phyloP scores from a whole-genome alignment of 2,797 vertebrate species.

The Siniperca undulata region DNA sequence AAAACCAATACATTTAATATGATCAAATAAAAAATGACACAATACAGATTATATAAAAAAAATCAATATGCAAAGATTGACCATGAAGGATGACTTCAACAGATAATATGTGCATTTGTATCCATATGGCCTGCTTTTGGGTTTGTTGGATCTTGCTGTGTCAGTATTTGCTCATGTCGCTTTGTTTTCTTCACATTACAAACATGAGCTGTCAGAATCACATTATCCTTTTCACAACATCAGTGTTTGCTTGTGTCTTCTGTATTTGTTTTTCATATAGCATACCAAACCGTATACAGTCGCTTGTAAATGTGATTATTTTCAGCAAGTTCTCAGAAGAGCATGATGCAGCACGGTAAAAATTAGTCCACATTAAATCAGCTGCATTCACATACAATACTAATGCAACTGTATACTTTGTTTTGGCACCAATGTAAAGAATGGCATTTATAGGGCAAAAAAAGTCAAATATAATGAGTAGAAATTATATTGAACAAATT shows the following conservation, averaged over 20 bases:
- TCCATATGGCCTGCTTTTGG: not conserved
- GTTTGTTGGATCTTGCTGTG: not conserved
- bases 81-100: not conserved
- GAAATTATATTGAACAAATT: not conserved
- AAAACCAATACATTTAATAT: not conserved
- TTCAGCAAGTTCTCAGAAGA: constrained; percentile 5
- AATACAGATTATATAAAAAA: not conserved
- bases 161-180: not conserved
- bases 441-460: not conserved
- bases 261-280: not conserved
- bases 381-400: not conserved
- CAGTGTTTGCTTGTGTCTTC: not conserved
- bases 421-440: not conserved
- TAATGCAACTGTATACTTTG: not conserved
- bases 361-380: constrained; percentile 8
- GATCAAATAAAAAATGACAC: not conserved
- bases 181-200: constrained; percentile 10
- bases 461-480: not conserved
- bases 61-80: not conserved
- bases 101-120: not conserved
- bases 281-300: not conserved
- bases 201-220: constrained; percentile 4
- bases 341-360: not conserved
- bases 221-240: not conserved
- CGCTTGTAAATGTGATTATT: not conserved